Conservation (phyloP, 2,113 vertebrate species). For the Edolisoma coerulescens region DNA sequence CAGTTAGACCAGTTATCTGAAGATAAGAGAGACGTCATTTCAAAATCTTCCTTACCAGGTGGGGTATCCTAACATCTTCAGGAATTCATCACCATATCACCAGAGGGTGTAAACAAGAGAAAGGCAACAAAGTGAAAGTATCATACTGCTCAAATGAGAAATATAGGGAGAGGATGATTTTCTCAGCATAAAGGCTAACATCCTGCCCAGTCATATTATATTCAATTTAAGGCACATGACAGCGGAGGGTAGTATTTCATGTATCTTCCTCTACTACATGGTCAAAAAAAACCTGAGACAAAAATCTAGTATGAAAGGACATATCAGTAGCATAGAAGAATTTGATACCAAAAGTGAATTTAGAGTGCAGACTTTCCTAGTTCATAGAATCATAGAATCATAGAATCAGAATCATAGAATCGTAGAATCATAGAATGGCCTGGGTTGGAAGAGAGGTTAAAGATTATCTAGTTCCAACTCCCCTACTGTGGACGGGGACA, state of each 20-base stretch:
- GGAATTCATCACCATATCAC: rapidly evolving
- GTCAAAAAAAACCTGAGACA: neutral
- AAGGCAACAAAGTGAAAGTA: neutral
- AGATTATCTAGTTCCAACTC: neutral
- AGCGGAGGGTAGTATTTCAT: neutral
- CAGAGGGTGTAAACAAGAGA: neutral
- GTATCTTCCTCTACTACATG: neutral
- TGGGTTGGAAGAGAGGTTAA: neutral
- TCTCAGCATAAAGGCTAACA: neutral
- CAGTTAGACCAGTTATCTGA: neutral
- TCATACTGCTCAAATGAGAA: neutral
- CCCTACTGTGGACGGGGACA: neutral
- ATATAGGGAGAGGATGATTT: neutral
- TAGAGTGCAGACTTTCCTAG: neutral
- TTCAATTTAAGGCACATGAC: neutral
- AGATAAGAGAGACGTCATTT: neutral
- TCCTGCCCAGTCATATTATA: neutral
- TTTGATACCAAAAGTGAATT: neutral
- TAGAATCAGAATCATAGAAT: neutral
- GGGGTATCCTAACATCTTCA: neutral
- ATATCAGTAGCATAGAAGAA: neutral
- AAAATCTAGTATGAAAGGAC: neutral
- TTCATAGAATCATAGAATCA: neutral
- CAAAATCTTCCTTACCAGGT: neutral
- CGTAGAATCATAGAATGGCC: neutral